These are phyloP conservation scores for Selene dorsalis DNA, from an alignment of 2,797 vertebrate species.

Conservation along the genomic window DNA sequence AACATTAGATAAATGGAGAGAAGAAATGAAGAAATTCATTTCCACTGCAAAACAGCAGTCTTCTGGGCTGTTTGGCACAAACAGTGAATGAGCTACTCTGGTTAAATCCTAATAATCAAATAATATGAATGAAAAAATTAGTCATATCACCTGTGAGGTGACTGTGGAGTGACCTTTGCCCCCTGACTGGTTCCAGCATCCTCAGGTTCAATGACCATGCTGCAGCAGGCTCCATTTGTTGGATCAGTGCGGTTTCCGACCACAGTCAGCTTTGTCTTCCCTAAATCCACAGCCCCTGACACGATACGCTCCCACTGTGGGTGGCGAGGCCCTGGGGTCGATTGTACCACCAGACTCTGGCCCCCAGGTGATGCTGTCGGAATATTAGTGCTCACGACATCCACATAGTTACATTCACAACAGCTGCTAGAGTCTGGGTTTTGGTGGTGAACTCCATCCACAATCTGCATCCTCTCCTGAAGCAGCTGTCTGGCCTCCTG, in stretches of 20 bases:
- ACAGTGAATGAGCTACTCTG: neutral
- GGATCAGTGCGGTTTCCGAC: slow-evolving; percentile 42
- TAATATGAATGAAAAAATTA: neutral
- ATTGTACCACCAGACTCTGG: slow-evolving; percentile 68
- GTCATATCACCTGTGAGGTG: slow-evolving; percentile 65
- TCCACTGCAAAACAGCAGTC: neutral
- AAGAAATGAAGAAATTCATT: no score
- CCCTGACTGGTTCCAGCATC: slow-evolving; percentile 43
- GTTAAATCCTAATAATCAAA: neutral
- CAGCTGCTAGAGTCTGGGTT: slow-evolving; percentile 42
- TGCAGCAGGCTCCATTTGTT: slow-evolving; percentile 58
- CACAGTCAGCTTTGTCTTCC: slow-evolving; percentile 60
- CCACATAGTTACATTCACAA: slow-evolving; percentile 64
- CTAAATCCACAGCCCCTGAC: slow-evolving; percentile 56
- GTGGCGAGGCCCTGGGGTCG: slow-evolving; percentile 62
- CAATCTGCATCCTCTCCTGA: slow-evolving; percentile 84
- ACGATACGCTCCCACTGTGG: slow-evolving; percentile 67
- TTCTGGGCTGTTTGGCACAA: neutral
- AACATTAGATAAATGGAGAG: neutral
- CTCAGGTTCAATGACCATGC: slow-evolving; percentile 61
- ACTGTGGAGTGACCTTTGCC: slow-evolving; percentile 62
- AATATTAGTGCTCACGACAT: slow-evolving; percentile 58
- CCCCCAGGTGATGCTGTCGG: slow-evolving; percentile 47
- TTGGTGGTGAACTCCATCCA: slow-evolving; percentile 64
- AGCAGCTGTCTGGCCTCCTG: slow-evolving; percentile 86